Percentiles rank a stretch among this genome's conserved stretches.
Evolutionary conservation across 2,113 vertebrate species (phyloP).

Genomic region (Dissostichus mawsoni): DNA sequence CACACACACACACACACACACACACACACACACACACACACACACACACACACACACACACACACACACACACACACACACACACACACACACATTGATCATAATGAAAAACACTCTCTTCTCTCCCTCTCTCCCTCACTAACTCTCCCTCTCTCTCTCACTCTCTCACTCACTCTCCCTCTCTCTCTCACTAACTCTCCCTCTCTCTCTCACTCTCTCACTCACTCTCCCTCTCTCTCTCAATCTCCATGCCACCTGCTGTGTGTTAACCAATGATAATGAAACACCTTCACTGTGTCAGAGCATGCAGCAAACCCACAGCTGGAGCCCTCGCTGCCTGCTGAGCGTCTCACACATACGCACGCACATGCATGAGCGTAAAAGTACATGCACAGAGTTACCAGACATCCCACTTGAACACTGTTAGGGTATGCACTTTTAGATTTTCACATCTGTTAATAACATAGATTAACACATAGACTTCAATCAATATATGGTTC

Average conservation of each 20-base stretch:
- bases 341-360: conserved; percentile 18
- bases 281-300: conserved; percentile 74
- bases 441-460: background rate
- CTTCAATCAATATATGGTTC: background rate
- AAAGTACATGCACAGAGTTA: background rate
- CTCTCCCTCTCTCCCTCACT: conserved; percentile 19
- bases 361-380: background rate
- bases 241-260: conserved; percentile 47
- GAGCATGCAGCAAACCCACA: conserved; percentile 56
- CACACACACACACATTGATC: background rate
- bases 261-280: conserved; percentile 76
- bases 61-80: no score
- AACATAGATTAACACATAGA: background rate
- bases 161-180: conserved; percentile 10
- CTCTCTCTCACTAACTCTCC: background rate
- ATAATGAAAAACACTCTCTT: background rate
- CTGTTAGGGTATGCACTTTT: background rate
- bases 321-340: conserved; percentile 47
- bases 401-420: background rate
- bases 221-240: conserved; percentile 9
- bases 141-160: background rate
- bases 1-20: background rate
- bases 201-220: conserved; percentile 22
- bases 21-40: background rate
- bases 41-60: background rate